phyloP scores from a whole-genome alignment of 1,140 invertebrate species.

The Tetramorium alpestre region DNA sequence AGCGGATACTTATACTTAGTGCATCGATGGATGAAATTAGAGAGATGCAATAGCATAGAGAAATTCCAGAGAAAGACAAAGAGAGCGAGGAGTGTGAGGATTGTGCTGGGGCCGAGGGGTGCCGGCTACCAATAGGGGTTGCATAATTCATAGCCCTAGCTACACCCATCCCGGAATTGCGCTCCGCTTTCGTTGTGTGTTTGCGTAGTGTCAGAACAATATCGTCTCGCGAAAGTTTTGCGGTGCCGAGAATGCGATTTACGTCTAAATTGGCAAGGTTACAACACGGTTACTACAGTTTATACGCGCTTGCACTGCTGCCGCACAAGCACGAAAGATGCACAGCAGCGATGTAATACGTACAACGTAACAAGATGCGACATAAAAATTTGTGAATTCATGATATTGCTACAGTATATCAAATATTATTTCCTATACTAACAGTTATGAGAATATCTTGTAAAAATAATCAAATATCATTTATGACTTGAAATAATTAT shows the following conservation, averaged over 20 bases:
- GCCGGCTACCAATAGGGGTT: constrained; percentile 75
- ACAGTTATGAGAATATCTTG: neutral
- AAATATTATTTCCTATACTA: neutral
- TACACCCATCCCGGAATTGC: constrained; percentile 80
- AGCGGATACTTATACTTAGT: constrained; percentile 49
- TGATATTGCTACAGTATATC: neutral
- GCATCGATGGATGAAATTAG: constrained; percentile 35
- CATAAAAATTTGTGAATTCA: constrained; percentile 52
- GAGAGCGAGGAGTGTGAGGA: constrained; percentile 62
- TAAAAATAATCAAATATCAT: neutral
- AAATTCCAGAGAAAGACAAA: constrained; percentile 10
- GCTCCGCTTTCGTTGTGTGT: constrained; percentile 73
- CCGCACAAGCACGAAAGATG: neutral
- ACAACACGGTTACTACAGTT: constrained; percentile 65
- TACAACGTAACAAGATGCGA: constrained; percentile 9
- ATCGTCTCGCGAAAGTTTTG: constrained; percentile 70
- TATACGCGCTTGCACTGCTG: constrained; percentile 49
- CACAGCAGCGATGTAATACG: constrained; percentile 36
- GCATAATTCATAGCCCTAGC: constrained; percentile 81
- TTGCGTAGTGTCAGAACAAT: constrained; percentile 78
- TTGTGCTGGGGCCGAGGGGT: constrained; percentile 72
- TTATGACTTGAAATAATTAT: neutral
- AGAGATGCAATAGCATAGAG: constrained; percentile 22
- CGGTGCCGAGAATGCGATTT: constrained; percentile 73
- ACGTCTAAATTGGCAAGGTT: constrained; percentile 75